Evolutionary conservation across 2,113 vertebrate species (phyloP).

Genomic region (Amphilophus citrinellus): DNA sequence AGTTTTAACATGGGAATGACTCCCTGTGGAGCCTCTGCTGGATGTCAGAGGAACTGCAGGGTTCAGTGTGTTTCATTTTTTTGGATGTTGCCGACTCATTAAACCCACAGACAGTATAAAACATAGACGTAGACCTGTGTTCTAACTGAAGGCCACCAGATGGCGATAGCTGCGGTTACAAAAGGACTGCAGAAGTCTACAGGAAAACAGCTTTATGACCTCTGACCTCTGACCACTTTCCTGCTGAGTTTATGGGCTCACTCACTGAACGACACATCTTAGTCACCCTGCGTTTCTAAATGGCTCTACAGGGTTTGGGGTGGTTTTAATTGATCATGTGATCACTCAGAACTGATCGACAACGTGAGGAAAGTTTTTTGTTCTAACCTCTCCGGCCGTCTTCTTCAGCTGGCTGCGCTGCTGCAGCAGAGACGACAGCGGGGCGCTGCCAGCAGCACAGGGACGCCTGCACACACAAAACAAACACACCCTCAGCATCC

Average conservation of each 20-base stretch:
- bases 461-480: slow-evolving; percentile 39
- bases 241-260: neutral
- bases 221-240: neutral
- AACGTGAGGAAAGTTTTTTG: neutral
- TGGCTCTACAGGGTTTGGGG: too few species aligned
- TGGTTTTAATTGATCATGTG: neutral
- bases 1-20: too few species aligned
- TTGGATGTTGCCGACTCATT: too few species aligned
- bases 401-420: slow-evolving; percentile 73
- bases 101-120: too few species aligned
- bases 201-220: neutral
- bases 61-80: too few species aligned
- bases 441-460: slow-evolving; percentile 23
- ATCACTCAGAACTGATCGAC: neutral
- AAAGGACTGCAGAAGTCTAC: too few species aligned
- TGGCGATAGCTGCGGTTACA: too few species aligned
- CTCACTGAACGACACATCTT: neutral
- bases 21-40: too few species aligned
- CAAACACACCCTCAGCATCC: slow-evolving; percentile 31
- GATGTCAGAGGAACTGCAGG: too few species aligned
- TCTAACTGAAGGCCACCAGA: neutral
- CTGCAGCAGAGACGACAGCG: slow-evolving; percentile 39
- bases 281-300: too few species aligned
- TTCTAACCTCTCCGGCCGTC: slow-evolving; percentile 78
- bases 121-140: neutral